Evolutionary conservation across 1,140 invertebrate species (phyloP), one percentile per base, ranked within the genome.

Genomic region (Drosophila repleta): DNA sequence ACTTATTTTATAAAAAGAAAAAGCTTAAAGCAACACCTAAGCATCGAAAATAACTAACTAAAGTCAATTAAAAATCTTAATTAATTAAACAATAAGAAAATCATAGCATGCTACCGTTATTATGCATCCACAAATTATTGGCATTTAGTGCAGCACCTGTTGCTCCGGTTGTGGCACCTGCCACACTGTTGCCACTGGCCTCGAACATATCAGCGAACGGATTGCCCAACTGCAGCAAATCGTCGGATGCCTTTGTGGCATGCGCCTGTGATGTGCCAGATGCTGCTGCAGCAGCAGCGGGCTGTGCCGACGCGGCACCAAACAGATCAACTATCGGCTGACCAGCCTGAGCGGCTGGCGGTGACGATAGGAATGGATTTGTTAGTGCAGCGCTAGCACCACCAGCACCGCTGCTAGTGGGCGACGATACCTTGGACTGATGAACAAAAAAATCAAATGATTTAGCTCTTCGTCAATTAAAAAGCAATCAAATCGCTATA

Each of bases 131-230:
- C 89, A 94, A 93, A 87, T 94, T 94, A 90, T 93, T 94, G 75
- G 92, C 85, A 63, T 92, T 88, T 64, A 93, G 91, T 63, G 92
- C 74, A 61, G 78, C 80, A 82, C 91, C 89, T 74, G 92, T 90
- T 64, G 90, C 79, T 69, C 93, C 91, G 35, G 92, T 8, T 17
- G 39, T 63, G 65, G 92, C 92, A 35, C 92, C 89, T 37, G 92
- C 92, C 56, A 39, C 79, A 41, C 56, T 77, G 52, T 92, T 90
- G 13, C 92, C 71, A 29, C 93, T 91, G 41, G 92, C 93, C 49
- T 94, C 94, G 91, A 97, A 97, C 93, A 96, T 97, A 89, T 98
- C 96, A 32, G 96, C 96, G 92, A 98, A 98, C 20, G 97, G 97
- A 94, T 98, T 98, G 48, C 94, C 95, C 73, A 98, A 92, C 85